Evolutionary conservation across 2,113 vertebrate species (phyloP).

Genomic region (Lucifuga dentata): DNA sequence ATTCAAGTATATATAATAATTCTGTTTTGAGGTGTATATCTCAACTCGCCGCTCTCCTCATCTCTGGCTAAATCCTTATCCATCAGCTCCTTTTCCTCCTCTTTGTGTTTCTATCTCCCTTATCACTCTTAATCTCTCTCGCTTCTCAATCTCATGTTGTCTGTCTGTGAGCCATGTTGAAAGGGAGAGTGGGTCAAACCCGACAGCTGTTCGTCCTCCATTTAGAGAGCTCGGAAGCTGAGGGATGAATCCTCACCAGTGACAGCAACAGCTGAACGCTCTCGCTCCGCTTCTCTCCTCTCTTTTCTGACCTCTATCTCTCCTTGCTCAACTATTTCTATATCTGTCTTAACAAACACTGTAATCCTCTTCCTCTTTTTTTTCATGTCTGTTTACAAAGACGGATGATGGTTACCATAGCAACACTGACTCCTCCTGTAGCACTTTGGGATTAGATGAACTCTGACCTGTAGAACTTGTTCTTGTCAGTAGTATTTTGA

Average conservation of each 20-base stretch:
- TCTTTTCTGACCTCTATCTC: conserved; percentile 13
- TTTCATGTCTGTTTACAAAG: conserved; percentile 26
- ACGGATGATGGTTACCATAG: conserved; percentile 48
- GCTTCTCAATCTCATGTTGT: too few relatives aligned
- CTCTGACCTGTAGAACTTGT: conserved; percentile 43
- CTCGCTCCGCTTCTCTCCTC: background rate
- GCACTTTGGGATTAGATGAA: conserved; percentile 14
- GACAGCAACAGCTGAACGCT: background rate
- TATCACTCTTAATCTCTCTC: background rate
- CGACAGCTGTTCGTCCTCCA: conserved; percentile 66
- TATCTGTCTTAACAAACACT: background rate
- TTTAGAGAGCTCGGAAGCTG: conserved; percentile 41
- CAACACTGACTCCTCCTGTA: conserved; percentile 27
- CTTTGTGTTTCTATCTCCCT: conserved; percentile 8
- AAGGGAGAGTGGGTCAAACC: conserved; percentile 31
- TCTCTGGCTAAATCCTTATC: background rate
- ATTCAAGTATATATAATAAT: too few relatives aligned
- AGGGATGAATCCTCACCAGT: conserved; percentile 16
- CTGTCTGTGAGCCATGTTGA: conserved; percentile 14
- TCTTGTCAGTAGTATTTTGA: conserved; percentile 29
- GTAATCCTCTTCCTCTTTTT: conserved; percentile 7
- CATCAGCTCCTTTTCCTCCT: background rate
- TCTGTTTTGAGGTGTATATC: too few relatives aligned
- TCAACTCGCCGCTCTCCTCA: background rate
- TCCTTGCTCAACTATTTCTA: conserved; percentile 7